A percentile compares a stretch with the other conserved stretches of the same genome.
phyloP scores from a whole-genome alignment of 1,140 invertebrate genomes.

The Carposina sasakii region DNA sequence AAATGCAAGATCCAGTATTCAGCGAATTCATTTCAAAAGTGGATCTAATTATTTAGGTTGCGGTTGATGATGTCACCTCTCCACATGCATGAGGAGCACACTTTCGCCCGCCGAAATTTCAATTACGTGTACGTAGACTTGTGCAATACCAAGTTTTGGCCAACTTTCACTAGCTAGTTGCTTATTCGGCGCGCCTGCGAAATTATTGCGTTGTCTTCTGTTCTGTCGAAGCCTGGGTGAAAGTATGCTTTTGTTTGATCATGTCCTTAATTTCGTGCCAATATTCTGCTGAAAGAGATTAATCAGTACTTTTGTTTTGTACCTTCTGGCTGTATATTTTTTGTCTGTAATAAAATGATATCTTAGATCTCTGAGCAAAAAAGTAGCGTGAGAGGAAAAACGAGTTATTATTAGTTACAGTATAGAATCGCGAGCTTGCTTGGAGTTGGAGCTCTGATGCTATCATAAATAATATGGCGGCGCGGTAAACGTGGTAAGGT shows the following conservation, averaged over 20 bases:
- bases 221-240: conserved; percentile 58
- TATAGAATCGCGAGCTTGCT: conserved; percentile 65
- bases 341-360: too few species aligned
- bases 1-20: too few species aligned
- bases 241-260: conserved; percentile 57
- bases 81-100: too few species aligned
- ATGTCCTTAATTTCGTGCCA: too few species aligned
- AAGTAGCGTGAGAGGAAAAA: conserved; percentile 70
- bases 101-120: conserved; percentile 67
- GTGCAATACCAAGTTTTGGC: conserved; percentile 67
- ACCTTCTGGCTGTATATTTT: too few species aligned
- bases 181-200: conserved; percentile 62
- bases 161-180: conserved; percentile 60
- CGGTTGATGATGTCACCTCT: too few species aligned
- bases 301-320: too few species aligned
- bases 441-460: conserved; percentile 60
- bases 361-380: conserved; percentile 53
- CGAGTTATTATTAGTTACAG: conserved; percentile 69
- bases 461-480: conserved; percentile 70
- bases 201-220: conserved; percentile 57
- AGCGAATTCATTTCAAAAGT: too few species aligned
- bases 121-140: conserved; percentile 56
- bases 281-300: too few species aligned
- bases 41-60: too few species aligned
- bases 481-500: conserved; percentile 42